Evolutionary conservation across 2,888 invertebrate species (phyloP).

Genomic region (Machimus rusticus): DNA sequence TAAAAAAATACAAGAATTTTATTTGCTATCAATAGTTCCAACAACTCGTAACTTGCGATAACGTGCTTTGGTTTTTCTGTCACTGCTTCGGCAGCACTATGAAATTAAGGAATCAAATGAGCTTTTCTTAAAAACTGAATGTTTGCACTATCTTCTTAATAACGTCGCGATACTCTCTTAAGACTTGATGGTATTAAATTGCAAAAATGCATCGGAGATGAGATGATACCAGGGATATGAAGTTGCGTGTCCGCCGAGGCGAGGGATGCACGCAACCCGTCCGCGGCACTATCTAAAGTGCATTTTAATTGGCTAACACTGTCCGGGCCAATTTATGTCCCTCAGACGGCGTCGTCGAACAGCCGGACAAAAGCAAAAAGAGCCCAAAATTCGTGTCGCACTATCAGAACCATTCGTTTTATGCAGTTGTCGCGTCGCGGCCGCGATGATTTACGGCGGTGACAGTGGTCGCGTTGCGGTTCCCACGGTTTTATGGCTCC

Average conservation of each 20-base stretch:
- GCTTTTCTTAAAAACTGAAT: too few species aligned
- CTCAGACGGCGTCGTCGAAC: background rate
- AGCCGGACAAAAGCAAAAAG: background rate
- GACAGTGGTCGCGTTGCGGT: constrained; percentile 19
- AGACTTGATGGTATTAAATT: background rate
- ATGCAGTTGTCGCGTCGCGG: constrained; percentile 5
- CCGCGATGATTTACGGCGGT: constrained; percentile 8
- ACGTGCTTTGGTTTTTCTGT: too few species aligned
- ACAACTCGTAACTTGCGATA: too few species aligned
- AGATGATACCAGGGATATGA: background rate
- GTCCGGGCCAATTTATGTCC: background rate
- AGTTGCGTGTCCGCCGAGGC: background rate
- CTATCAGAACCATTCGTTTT: constrained; percentile 5
- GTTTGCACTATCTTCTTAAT: too few species aligned
- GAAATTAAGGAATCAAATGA: too few species aligned
- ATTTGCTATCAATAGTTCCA: too few species aligned
- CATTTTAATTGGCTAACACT: constrained; percentile 26
- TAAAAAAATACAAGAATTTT: too few species aligned
- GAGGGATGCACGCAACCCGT: background rate
- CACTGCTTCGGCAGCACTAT: too few species aligned
- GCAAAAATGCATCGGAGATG: background rate
- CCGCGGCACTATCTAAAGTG: constrained; percentile 13
- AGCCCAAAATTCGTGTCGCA: background rate
- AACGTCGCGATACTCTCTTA: background rate
- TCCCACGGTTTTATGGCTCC: background rate